Conservation (phyloP, 2,113 vertebrate species). For the Ictidomys tridecemlineatus region DNA sequence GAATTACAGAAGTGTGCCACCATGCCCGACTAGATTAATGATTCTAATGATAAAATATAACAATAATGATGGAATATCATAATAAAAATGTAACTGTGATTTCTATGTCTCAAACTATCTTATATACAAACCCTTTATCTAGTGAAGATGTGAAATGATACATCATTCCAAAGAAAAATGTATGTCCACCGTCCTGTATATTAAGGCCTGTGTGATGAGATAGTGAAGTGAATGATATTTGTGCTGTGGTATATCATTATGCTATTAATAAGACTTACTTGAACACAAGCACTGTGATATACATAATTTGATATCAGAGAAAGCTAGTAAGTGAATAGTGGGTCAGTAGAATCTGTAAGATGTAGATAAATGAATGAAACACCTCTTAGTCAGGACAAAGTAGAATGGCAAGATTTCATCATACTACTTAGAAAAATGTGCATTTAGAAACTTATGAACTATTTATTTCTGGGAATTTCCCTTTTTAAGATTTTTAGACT, state of each 20-base stretch:
- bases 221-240: neutral
- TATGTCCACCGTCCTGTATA: no score
- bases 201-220: neutral
- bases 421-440: neutral
- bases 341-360: neutral
- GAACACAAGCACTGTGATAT: neutral
- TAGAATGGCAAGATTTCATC: neutral
- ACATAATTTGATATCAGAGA: neutral
- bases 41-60: neutral
- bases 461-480: neutral
- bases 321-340: neutral
- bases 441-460: neutral
- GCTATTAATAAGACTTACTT: neutral
- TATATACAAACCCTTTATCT: neutral
- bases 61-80: neutral
- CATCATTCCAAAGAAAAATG: no score
- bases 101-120: neutral
- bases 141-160: neutral
- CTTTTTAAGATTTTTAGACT: neutral
- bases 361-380: neutral
- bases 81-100: neutral
- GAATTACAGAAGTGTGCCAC: no score
- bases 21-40: no score
- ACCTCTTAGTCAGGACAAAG: neutral
- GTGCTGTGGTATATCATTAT: neutral